Conservation (phyloP, 2,113 vertebrate genomes). For the Semnornis frantzii region DNA sequence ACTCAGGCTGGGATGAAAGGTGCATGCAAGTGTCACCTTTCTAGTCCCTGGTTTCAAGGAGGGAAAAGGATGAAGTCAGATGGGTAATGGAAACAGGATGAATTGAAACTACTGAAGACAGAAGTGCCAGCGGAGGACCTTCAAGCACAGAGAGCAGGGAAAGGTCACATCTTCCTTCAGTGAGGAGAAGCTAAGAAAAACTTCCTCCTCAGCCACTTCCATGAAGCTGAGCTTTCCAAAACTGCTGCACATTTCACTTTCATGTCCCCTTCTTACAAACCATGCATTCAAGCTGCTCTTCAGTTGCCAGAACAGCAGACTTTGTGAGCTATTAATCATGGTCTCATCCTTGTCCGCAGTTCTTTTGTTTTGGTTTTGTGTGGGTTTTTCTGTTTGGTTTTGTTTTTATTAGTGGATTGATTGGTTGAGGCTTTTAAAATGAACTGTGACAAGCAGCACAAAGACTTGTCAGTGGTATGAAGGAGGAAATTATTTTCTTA, state of each 20-base stretch:
- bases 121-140: neutral
- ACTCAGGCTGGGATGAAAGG: neutral
- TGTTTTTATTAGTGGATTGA: too few relatives aligned
- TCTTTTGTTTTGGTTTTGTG: neutral
- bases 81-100: neutral
- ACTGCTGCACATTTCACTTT: accelerated
- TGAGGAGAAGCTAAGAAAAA: neutral
- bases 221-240: neutral
- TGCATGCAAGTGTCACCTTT: neutral
- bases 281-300: neutral
- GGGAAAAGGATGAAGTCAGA: neutral
- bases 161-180: neutral
- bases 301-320: neutral
- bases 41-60: neutral
- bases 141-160: neutral
- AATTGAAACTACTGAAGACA: neutral
- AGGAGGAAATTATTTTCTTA: neutral
- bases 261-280: neutral
- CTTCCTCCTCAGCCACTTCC: neutral
- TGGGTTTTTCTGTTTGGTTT: neutral
- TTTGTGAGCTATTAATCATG: neutral
- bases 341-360: neutral
- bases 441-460: neutral
- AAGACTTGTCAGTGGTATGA: neutral
- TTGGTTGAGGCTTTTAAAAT: neutral